Percentiles rank a stretch among this genome's conserved stretches.
phyloP scores from a whole-genome alignment of 1,140 invertebrate genomes.

The Branchinecta lindahli region DNA sequence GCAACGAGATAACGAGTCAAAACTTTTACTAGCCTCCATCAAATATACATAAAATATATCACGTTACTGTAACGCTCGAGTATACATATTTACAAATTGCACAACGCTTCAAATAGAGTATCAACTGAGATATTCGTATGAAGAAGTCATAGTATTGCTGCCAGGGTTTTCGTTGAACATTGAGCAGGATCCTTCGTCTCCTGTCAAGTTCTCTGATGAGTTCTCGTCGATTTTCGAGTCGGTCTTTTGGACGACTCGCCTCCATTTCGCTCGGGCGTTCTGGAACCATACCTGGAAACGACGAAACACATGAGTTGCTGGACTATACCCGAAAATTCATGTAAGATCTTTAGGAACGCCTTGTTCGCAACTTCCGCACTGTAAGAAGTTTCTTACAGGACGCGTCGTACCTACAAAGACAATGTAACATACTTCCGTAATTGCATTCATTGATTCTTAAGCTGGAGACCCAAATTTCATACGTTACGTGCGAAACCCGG shows the following conservation, averaged over 20 bases:
- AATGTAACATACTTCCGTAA: no score
- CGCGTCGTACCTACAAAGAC: no score
- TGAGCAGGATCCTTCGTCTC: slow-evolving; percentile 10
- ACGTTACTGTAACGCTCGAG: no score
- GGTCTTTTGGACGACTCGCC: slow-evolving; percentile 75
- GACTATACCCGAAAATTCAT: neutral
- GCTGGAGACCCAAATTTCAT: no score
- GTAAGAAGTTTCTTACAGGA: no score
- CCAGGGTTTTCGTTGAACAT: neutral
- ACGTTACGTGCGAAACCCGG: no score
- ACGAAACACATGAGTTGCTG: slow-evolving; percentile 25
- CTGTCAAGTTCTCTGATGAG: slow-evolving; percentile 6
- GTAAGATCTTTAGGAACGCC: neutral
- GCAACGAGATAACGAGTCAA: no score
- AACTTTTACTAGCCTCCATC: no score
- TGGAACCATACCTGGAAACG: slow-evolving; percentile 91
- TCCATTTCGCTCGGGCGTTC: slow-evolving; percentile 92
- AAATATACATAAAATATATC: no score
- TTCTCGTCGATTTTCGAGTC: slow-evolving; percentile 40
- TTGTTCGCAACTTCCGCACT: no score
- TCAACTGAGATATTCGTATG: slow-evolving; percentile 1
- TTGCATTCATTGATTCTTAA: no score
- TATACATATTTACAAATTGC: no score
- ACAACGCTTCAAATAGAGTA: neutral
- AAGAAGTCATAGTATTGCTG: neutral